Conservation (phyloP, 2,113 vertebrate species). For the Chloroceryle aenea region DNA sequence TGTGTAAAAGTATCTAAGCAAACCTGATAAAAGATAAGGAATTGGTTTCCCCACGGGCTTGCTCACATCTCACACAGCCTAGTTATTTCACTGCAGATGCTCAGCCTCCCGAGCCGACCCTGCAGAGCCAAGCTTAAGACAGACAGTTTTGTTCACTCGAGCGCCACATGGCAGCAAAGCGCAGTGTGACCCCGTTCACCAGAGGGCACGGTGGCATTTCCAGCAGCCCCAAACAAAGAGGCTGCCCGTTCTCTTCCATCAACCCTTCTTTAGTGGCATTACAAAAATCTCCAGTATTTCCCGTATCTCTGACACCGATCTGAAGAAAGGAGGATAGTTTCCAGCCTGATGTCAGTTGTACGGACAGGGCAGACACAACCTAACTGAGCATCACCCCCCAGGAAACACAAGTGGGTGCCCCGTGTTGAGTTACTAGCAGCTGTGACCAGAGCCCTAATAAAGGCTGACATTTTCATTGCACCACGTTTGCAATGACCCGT, state of each 20-base stretch:
- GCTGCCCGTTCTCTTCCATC: background rate
- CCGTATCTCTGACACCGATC: rapidly evolving
- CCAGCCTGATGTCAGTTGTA: background rate
- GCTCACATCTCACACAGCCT: background rate
- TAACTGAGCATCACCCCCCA: background rate
- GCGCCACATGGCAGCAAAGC: background rate
- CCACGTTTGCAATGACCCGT: background rate
- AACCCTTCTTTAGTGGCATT: rapidly evolving
- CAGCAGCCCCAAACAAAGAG: background rate
- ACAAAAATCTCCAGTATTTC: background rate
- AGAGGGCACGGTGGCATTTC: background rate
- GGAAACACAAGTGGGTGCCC: rapidly evolving
- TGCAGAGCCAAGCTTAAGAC: background rate
- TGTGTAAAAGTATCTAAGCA: background rate
- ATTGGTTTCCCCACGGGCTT: background rate
- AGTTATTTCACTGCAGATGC: background rate
- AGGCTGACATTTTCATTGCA: too few relatives aligned
- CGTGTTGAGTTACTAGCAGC: background rate
- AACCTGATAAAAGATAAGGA: background rate
- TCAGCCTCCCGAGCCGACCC: background rate
- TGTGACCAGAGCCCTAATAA: background rate
- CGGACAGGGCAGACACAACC: rapidly evolving
- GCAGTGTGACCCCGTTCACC: background rate
- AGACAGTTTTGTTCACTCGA: background rate
- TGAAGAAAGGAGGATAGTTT: background rate